phyloP scores from a whole-genome alignment of 2,797 vertebrate genomes.

The Botia almorhae region DNA sequence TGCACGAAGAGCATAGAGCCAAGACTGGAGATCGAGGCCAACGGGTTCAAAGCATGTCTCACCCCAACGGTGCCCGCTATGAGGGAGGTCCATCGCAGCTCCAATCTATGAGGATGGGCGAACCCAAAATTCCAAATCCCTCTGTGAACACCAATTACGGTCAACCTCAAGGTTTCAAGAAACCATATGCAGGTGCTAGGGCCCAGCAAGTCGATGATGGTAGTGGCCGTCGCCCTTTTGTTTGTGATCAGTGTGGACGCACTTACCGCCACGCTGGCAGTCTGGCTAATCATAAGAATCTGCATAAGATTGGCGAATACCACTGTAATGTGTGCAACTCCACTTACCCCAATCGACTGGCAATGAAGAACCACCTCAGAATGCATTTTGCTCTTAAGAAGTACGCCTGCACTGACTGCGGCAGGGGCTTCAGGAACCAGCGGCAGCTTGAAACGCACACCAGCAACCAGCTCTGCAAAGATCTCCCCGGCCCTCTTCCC shows the following conservation, averaged over 20 bases:
- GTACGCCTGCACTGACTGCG: conserved; percentile 79
- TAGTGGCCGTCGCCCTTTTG: conserved; percentile 76
- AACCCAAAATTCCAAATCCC: conserved; percentile 70
- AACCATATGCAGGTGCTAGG: conserved; percentile 78
- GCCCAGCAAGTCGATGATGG: conserved; percentile 79
- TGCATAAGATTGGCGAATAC: conserved; percentile 86
- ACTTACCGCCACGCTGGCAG: conserved; percentile 80
- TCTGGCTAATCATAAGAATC: conserved; percentile 87
- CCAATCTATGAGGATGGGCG: conserved; percentile 76
- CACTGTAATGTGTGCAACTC: conserved; percentile 86
- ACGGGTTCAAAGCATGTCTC: conserved; percentile 71
- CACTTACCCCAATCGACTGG: conserved; percentile 84
- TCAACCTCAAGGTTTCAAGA: conserved; percentile 75
- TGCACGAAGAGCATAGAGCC: conserved; percentile 82
- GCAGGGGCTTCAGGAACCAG: conserved; percentile 80
- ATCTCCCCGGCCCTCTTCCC: conserved; percentile 73
- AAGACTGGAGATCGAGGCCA: conserved; percentile 73
- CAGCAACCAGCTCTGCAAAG: conserved; percentile 76
- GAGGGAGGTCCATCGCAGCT: conserved; percentile 79
- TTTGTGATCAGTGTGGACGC: conserved; percentile 78
- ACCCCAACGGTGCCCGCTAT: conserved; percentile 76
- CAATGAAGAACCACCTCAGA: conserved; percentile 88
- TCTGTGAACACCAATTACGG: conserved; percentile 66
- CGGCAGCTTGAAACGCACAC: conserved; percentile 81
- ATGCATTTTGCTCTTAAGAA: conserved; percentile 87